Evolutionary conservation across 2,888 invertebrate species (phyloP).

Genomic region (Lithosia quadra): DNA sequence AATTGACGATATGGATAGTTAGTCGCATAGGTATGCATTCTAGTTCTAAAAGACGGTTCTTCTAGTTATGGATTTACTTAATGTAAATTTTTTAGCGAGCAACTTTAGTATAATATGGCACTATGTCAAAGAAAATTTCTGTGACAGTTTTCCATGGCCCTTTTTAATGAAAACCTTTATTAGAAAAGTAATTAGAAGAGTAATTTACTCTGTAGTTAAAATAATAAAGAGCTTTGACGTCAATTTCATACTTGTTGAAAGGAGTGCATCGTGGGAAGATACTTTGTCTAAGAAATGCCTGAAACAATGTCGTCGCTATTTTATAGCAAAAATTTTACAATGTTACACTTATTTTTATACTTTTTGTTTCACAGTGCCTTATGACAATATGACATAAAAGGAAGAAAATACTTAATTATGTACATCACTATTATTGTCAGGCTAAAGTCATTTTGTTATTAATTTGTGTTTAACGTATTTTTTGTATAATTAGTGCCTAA

Average conservation of each 20-base stretch:
- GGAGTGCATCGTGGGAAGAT: conserved; percentile 7
- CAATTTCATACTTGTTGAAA: conserved; percentile 12
- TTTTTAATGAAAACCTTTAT: neutral
- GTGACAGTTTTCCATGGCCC: neutral
- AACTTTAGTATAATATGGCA: too few relatives aligned
- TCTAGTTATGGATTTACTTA: too few relatives aligned
- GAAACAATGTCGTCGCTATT: neutral
- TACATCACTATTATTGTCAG: neutral
- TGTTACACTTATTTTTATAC: neutral
- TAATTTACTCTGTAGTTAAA: conserved; percentile 14
- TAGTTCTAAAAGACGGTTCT: too few relatives aligned
- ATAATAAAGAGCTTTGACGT: conserved; percentile 19
- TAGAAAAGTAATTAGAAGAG: conserved; percentile 6
- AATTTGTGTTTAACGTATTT: too few relatives aligned
- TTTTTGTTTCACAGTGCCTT: neutral
- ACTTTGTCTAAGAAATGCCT: neutral
- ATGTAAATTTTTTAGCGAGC: too few relatives aligned
- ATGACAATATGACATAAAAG: too few relatives aligned
- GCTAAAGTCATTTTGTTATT: too few relatives aligned
- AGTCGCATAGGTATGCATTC: too few relatives aligned
- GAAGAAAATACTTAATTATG: too few relatives aligned
- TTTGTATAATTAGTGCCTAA: too few relatives aligned
- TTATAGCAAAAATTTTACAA: neutral
- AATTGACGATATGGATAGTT: too few relatives aligned
- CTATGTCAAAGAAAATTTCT: neutral